phyloP scores from a whole-genome alignment of 2,888 invertebrate species.

The Oxytorus armatus region DNA sequence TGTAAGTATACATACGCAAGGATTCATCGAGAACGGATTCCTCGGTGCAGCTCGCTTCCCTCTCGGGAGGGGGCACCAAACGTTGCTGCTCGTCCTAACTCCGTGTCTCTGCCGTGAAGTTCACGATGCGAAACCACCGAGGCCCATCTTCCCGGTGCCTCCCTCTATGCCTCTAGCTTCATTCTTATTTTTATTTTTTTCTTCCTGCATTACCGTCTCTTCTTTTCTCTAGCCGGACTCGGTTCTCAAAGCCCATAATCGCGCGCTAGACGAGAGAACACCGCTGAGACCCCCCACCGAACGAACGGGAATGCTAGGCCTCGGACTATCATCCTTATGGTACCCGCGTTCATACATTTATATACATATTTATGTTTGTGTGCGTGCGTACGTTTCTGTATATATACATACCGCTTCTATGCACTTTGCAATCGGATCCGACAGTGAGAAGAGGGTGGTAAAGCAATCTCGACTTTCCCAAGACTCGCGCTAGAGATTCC shows the following conservation, averaged over 20 bases:
- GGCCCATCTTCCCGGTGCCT: slow-evolving; percentile 60
- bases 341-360: not conserved
- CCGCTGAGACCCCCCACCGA: not conserved
- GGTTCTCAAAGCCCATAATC: slow-evolving; percentile 63
- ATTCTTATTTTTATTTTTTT: slow-evolving; percentile 55
- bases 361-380: not conserved
- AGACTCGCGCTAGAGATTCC: slow-evolving; percentile 19
- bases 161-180: slow-evolving; percentile 16
- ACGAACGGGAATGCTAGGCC: slow-evolving; percentile 10
- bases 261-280: slow-evolving; percentile 16
- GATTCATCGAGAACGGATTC: slow-evolving; percentile 54
- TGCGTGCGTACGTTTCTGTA: slow-evolving; percentile 17
- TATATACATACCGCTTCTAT: slow-evolving; percentile 18
- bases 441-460: slow-evolving; percentile 53
- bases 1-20: slow-evolving; percentile 37
- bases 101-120: slow-evolving; percentile 49
- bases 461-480: slow-evolving; percentile 54
- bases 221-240: slow-evolving; percentile 50
- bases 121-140: slow-evolving; percentile 61
- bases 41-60: slow-evolving; percentile 61
- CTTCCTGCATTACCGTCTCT: slow-evolving; percentile 55
- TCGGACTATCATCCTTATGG: not conserved
- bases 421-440: slow-evolving; percentile 59
- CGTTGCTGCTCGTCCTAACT: no score
- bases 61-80: slow-evolving; percentile 51